These are phyloP conservation scores for Dioctria linearis DNA, from an alignment of 2,888 invertebrate species.

Conservation along the genomic window DNA sequence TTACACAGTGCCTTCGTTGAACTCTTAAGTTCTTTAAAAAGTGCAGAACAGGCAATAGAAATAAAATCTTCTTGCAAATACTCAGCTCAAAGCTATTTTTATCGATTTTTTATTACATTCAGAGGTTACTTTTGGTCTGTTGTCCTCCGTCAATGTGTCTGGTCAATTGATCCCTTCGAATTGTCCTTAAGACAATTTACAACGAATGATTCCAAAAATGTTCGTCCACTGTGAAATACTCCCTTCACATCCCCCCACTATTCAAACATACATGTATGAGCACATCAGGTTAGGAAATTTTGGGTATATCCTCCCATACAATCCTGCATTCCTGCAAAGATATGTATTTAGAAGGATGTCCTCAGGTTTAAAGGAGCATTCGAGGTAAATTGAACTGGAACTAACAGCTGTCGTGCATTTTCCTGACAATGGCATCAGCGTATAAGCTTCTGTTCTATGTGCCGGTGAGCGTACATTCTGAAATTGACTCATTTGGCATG, in stretches of 20 bases:
- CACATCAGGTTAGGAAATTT: neutral
- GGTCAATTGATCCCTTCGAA: neutral
- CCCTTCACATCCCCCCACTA: neutral
- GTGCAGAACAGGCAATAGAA: neutral
- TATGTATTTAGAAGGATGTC: neutral
- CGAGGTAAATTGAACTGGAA: constrained; percentile 34
- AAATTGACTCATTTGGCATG: constrained; percentile 39
- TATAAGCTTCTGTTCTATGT: neutral
- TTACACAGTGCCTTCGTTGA: neutral
- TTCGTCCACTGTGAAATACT: neutral
- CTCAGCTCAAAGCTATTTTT: neutral
- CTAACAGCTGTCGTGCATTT: constrained; percentile 34
- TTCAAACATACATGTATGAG: neutral
- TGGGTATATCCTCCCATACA: neutral
- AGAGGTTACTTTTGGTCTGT: neutral
- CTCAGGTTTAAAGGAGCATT: constrained; percentile 16
- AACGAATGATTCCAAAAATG: neutral
- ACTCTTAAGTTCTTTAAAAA: neutral
- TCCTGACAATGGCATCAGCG: constrained; percentile 22
- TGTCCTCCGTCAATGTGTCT: neutral
- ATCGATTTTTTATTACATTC: neutral
- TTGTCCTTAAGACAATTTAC: neutral
- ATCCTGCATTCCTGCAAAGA: neutral
- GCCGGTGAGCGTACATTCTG: neutral
- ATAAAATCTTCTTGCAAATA: neutral